Base-by-base conservation (phyloP, 2,888 invertebrate genomes). In the Machimus rusticus region DNA sequence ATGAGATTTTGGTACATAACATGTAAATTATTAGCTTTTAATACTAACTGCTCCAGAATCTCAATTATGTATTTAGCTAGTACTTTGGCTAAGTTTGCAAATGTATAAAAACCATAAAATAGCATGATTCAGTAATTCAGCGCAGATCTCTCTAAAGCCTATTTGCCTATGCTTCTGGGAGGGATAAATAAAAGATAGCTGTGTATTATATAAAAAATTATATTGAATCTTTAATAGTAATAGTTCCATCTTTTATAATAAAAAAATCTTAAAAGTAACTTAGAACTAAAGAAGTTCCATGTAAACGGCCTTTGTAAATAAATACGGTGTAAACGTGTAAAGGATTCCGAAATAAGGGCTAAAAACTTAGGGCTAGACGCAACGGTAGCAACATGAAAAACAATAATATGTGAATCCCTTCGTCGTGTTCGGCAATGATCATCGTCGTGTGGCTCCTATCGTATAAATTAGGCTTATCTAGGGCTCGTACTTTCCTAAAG, bases 221-320 rank as follows among this genome's bases (percentile, higher is more conserved):
- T 74, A 74, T 85, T 85, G 74, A 85, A 85, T 85, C 74, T 85
- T 85, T 85, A 85, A 85, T 85, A 85, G 85, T 74, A 85, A 74
- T 74, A 74, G 74, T 85, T 85, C 74, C 74, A 74, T 85, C 51
- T 85, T 85, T 85, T 55, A 74, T 31, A 46, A 85, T 74, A 74
- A 85, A 85, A 85, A 85, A 85, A 85, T 85, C 85, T 28, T 85
- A 85, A 85, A 74, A 43, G 16, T 74, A 85, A 85, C 74, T 74
- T 85, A 85, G 46, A 85, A 85, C 74, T 85, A 74, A 85, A 84
- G 28, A 57, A 46, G 74, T 85, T 43, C 74, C 74, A 85, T 85
- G 43, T 74, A 85, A 74, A 85, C 85, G 74, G 85, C 66, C 66
- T 28, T 85, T 74, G 28, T 39, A 85, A 85, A 74, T 74, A 85